A percentile compares a stretch with the other conserved stretches of the same genome.
Conservation (phyloP, 2,888 invertebrate genomes). For the Sicus ferrugineus region DNA sequence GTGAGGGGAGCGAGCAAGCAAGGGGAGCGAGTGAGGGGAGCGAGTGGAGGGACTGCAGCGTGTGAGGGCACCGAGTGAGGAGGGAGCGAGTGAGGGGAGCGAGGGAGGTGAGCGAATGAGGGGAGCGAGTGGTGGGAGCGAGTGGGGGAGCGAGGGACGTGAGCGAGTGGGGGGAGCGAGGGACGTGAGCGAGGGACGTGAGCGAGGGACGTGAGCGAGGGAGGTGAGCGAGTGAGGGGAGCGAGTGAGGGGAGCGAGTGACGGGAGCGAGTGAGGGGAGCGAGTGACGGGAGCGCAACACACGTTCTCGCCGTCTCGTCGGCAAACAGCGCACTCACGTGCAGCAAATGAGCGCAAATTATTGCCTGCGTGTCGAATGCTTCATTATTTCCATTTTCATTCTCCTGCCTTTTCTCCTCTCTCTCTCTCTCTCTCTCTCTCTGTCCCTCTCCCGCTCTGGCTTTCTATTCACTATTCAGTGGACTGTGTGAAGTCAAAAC, state of each 20-base stretch:
- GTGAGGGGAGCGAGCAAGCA: neutral
- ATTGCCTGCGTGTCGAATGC: neutral
- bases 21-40: neutral
- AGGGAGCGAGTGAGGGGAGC: no score
- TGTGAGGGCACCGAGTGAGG: no score
- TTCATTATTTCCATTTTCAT: neutral
- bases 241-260: no score
- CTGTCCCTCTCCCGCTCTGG: neutral
- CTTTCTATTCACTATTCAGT: neutral
- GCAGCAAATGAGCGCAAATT: neutral
- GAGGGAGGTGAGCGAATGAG: no score
- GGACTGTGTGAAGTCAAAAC: neutral
- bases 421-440: neutral
- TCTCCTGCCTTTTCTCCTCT: neutral
- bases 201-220: no score
- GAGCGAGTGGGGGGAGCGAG: no score
- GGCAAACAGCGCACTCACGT: slow-evolving; percentile 24
- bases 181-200: no score
- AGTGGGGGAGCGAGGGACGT: no score
- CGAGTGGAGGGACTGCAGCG: neutral
- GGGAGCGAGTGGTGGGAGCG: no score
- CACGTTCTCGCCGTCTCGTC: neutral
- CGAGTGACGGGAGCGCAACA: no score
- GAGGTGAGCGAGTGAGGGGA: no score
- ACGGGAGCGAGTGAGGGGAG: no score